phyloP scores from a whole-genome alignment of 1,140 invertebrate species.

The Gonatopus flavifemur region DNA sequence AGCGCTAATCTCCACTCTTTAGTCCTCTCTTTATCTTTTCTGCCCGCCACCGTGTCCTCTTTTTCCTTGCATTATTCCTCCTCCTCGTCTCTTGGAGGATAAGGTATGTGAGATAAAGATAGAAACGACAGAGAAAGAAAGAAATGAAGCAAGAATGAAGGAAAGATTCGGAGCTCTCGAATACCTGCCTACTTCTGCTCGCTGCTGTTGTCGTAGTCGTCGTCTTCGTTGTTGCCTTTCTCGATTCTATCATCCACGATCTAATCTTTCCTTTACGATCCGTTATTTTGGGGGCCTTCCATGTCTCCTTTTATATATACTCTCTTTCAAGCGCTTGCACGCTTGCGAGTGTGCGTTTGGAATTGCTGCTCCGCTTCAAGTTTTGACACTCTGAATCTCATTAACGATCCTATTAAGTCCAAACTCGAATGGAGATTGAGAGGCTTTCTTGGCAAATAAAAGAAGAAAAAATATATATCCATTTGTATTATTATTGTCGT shows the following conservation, averaged over 20 bases:
- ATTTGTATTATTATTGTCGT: no score
- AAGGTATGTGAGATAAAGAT: background rate
- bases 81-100: background rate
- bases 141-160: conserved; percentile 10
- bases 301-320: no score
- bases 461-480: no score
- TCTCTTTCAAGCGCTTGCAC: no score
- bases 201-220: no score
- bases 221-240: conserved; percentile 18
- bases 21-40: conserved; percentile 57
- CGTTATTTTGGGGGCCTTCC: conserved; percentile 46
- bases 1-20: conserved; percentile 60
- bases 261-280: conserved; percentile 53
- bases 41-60: conserved; percentile 20
- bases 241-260: conserved; percentile 40
- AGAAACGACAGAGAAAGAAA: conserved; percentile 4
- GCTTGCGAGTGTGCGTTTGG: background rate
- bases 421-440: no score
- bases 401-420: no score
- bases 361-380: conserved; percentile 18
- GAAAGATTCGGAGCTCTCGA: conserved; percentile 10
- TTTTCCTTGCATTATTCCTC: conserved; percentile 7
- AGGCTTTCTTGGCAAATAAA: no score
- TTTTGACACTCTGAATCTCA: conserved; percentile 59
- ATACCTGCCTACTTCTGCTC: conserved; percentile 20